These are phyloP conservation scores for Zaprionus bogoriensis DNA, from an alignment of 2,888 invertebrate species.

Conservation along the genomic window DNA sequence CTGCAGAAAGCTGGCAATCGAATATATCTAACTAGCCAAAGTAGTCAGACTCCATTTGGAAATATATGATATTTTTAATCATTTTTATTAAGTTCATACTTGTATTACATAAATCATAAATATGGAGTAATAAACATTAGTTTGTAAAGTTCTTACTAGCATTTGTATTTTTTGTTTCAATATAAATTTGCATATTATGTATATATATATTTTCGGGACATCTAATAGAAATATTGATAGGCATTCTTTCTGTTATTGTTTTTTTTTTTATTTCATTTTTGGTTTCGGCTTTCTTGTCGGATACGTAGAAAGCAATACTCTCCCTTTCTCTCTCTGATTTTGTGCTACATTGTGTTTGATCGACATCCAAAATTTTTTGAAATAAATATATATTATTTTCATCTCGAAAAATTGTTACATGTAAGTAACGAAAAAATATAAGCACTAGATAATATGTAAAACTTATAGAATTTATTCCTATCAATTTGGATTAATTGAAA, in stretches of 20 bases:
- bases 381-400: conserved; percentile 27
- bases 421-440: conserved; percentile 49
- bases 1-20: too few species aligned
- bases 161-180: conserved; percentile 30
- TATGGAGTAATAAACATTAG: conserved; percentile 53
- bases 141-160: conserved; percentile 48
- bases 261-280: conserved; percentile 7
- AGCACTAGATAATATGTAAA: conserved; percentile 35
- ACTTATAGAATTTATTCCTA: conserved; percentile 15
- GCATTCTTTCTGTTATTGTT: conserved; percentile 28
- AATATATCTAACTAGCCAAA: too few species aligned
- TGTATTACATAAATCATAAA: conserved; percentile 60
- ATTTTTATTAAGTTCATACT: conserved; percentile 59
- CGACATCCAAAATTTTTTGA: conserved; percentile 4
- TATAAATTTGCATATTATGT: conserved; percentile 34
- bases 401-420: too few species aligned
- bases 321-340: conserved; percentile 4
- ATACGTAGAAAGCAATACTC: conserved; percentile 1
- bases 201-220: conserved; percentile 41
- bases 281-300: not conserved
- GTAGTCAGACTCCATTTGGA: not conserved
- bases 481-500: conserved; percentile 32
- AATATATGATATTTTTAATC: conserved; percentile 38
- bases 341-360: conserved; percentile 14
- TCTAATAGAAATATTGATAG: conserved; percentile 54